Evolutionary conservation across 2,113 vertebrate species (phyloP), one percentile per base, ranked within the genome.

Genomic region (Hassar affinis): DNA sequence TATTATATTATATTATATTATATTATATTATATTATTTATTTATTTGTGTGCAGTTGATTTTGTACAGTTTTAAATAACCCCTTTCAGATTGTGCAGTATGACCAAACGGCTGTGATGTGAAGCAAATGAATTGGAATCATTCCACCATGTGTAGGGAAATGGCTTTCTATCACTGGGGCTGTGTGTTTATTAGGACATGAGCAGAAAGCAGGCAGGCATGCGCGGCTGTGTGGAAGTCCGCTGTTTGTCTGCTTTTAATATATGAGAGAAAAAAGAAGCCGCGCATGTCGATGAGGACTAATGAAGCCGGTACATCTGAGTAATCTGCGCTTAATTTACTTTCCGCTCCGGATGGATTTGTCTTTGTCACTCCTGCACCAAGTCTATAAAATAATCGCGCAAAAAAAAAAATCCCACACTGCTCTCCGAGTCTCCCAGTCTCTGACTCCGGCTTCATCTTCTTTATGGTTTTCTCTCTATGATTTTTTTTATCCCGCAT

Each of bases 291-390:
- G 88, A 92, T 92, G 89, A 88, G 89, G 88, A 94, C 92, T 90
- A 90, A 91, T 93, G 90, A 91, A 92, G 93, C 92, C 92, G 91
- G 91, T 93, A 93, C 94, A 94, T 95, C 94, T 96, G 95, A 97
- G 95, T 95, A 96, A 96, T 95, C 95, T 95, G 93, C 94, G 93
- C 90, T 96, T 97, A 95, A 97, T 98, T 96, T 95, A 96, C 95
- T 96, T 92, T 93, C 94, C 92, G 92, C 95, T 74, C 90, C 90
- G 87, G 72, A 47, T 94, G 94, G 94, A 94, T 94, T 95, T 90
- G 94, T 84, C 82, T 83, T 92, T 91, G 93, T 93, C 94, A 78
- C 68, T 80, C 68, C 42, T 79, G 33, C 51, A 78, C 51, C 45
- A 84, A 56, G 80, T 64, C 77, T 33, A 59, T 80, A 66, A 57